phyloP scores from a whole-genome alignment of 2,888 invertebrate genomes.

The Cacoxenus indagator region DNA sequence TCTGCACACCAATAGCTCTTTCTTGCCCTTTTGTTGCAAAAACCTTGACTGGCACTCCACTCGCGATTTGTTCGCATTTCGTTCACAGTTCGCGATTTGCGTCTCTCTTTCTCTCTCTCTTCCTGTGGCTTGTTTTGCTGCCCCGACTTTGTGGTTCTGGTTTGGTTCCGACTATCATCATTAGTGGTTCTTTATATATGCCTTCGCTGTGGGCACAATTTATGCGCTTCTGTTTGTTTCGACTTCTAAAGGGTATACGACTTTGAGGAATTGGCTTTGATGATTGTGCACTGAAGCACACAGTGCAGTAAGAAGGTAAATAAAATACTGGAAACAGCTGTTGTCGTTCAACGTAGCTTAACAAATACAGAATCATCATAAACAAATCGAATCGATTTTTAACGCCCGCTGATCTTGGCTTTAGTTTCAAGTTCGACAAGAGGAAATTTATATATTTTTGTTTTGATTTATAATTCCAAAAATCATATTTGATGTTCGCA shows the following conservation, averaged over 20 bases:
- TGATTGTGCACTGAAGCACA: slow-evolving; percentile 39
- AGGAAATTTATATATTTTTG: no score
- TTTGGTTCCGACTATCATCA: slow-evolving; percentile 39
- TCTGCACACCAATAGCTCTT: not conserved
- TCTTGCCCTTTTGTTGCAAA: not conserved
- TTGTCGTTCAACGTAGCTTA: no score
- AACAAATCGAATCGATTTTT: no score
- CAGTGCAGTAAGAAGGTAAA: slow-evolving; percentile 13
- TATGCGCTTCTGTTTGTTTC: slow-evolving; percentile 53
- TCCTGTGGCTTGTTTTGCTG: slow-evolving; percentile 1
- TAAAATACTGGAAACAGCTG: not conserved
- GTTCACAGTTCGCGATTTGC: slow-evolving; percentile 6
- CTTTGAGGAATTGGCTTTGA: slow-evolving; percentile 52
- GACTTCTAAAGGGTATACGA: slow-evolving; percentile 39
- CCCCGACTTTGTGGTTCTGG: slow-evolving; percentile 19
- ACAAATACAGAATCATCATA: no score
- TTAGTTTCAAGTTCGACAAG: no score
- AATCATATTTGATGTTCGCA: no score
- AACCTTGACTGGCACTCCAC: slow-evolving; percentile 11
- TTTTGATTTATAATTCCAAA: no score
- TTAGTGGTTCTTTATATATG: slow-evolving; percentile 40
- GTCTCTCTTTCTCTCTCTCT: not conserved
- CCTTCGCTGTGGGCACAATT: slow-evolving; percentile 41
- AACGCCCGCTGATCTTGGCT: no score
- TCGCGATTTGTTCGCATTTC: slow-evolving; percentile 4